These are phyloP conservation scores for Xenopus borealis DNA, from an alignment of 2,113 vertebrate species.

Conservation along the genomic window DNA sequence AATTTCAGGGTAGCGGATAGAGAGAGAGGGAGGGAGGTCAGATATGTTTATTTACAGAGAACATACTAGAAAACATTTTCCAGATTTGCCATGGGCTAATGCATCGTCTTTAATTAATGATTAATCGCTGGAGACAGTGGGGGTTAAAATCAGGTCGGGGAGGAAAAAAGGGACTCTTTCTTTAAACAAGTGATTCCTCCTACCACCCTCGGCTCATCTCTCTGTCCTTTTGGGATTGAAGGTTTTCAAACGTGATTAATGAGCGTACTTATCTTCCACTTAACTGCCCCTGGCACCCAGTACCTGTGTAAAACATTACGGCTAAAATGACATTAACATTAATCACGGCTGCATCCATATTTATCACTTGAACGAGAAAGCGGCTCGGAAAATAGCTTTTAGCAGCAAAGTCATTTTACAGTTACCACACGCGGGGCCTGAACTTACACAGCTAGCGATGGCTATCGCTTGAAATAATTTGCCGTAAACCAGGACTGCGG, in stretches of 20 bases:
- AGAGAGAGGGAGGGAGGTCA: no score
- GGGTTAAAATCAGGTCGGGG: conserved; percentile 17
- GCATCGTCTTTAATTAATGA: no score
- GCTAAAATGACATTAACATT: conserved; percentile 40
- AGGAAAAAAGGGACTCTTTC: neutral
- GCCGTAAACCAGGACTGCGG: no score
- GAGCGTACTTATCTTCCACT: conserved; percentile 34
- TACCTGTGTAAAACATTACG: conserved; percentile 45
- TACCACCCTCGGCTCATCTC: conserved; percentile 2
- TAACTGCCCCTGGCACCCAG: conserved; percentile 23
- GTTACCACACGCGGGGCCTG: neutral
- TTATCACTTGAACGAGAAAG: conserved; percentile 36
- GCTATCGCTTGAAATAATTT: neutral
- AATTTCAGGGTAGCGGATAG: no score
- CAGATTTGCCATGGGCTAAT: no score
- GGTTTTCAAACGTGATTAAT: conserved; percentile 44
- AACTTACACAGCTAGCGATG: conserved; percentile 2
- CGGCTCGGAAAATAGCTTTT: conserved; percentile 18
- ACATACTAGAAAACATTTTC: no score
- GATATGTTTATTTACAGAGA: no score
- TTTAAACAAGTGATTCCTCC: conserved; percentile 12
- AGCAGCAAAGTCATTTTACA: conserved; percentile 33
- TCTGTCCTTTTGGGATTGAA: conserved; percentile 33
- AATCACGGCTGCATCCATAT: conserved; percentile 42
- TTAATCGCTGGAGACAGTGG: neutral